Evolutionary conservation across 2,797 vertebrate genomes (phyloP), one percentile per base, ranked within the genome.

Genomic region (Semotilus atromaculatus): DNA sequence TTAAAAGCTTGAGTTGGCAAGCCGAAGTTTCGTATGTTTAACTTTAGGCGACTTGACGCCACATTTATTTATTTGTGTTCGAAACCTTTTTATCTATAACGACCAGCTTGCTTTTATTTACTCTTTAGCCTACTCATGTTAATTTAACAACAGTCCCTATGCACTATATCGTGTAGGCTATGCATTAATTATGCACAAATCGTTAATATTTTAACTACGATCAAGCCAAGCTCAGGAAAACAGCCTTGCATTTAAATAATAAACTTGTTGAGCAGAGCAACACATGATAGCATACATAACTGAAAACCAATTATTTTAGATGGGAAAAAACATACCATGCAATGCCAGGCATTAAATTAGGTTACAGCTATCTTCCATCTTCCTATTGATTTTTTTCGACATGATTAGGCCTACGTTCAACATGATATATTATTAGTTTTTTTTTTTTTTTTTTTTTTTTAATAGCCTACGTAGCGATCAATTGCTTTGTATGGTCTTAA

Each of bases 241-340:
- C 55, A 34, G 71, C n/a, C 31, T 31, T 67, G 36, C 11, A 68
- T 83, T 83, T 55, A 84, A 71, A 60, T 66, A 26, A 71, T 71
- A 71, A 70, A 84, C 75, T 48, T 84, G 73, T 83, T 78, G 48
- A 79, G 74, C 64, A 70, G 14, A 78, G 40, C 29, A 71, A 67
- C 62, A 76, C 43, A 74, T 19, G 45, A 75, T 70, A 45, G 43
- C 13, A 3, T 14, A 38, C 64, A 77, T 76, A 18, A 67, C 73
- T 43, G 48, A 68, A 83, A 82, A 74, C 45, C 72, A 83, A 68
- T 83, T 77, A 76, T 76, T 83, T 76, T 68, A 40, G 60, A 67
- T 23, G 73, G 19, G n/a, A 38, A 34, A 74, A 26, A 43, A 36
- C 55, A 74, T 23, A 36, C 55, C 23, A 66, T 66, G 58, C 72